Base-by-base conservation (phyloP, 2,888 invertebrate species). In the Campopleginae sp. region DNA sequence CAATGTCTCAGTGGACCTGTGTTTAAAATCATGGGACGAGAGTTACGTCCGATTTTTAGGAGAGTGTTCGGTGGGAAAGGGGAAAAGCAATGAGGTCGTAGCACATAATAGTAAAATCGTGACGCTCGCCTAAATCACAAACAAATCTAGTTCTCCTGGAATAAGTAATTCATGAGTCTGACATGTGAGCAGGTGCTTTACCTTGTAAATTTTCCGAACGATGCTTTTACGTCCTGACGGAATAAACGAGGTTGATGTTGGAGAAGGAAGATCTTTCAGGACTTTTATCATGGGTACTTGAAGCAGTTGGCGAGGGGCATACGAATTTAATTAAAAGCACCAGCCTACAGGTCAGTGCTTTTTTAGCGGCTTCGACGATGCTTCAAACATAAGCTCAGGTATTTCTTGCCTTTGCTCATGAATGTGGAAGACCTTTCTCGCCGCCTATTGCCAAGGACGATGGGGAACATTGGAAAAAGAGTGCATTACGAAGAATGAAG, bases 251-350 rank as follows among this genome's bases (percentile, higher is more conserved):
- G 71, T 44, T 44, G 33, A 48, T 54, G 38, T 48, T 33, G 17
- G n/a, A 51, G 31, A 17, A 8, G 48, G 48, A 31, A 19, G 76
- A 72, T 66, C 72, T 38, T 85, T 71, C 44, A 38, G 51, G 71
- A 23, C 79, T 85, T 85, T 82, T 76, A 85, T 82, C 48, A 75
- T 54, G 23, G 79, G 58, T 42, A 66, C 68, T 86, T 88, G 83
- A 84, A 83, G 86, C 84, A 87, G 88, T 85, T 85, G 86, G 88
- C 87, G 85, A 87, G 79, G 80, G 71, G 76, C 66, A 61, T 87
- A 86, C 88, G 88, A 89, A 92, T 92, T 92, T 92, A 92, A 92
- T 92, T 92, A 92, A 92, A 92, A 89, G 89, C 89, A 89, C 89
- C 89, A 89, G 90, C 89, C 89, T 86, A 86, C 88, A 89, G 90